Evolutionary conservation across 2,113 vertebrate genomes (phyloP), one percentile per base, ranked within the genome.

Genomic region (Tachuris rubrigastra): DNA sequence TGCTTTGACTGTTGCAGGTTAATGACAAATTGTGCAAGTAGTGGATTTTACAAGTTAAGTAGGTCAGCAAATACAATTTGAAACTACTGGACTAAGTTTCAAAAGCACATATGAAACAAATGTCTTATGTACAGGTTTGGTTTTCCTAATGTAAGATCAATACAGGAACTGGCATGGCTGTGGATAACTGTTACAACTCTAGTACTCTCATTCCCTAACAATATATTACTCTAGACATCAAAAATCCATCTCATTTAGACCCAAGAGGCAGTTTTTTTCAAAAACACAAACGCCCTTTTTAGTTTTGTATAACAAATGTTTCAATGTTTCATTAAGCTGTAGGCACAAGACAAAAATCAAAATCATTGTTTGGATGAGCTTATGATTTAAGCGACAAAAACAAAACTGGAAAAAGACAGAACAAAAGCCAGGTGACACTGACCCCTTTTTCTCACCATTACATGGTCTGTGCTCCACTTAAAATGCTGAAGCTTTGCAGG

Each of bases 111-210:
- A 67, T 4, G 35, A 30, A 59, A 89, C 3, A n/a, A n/a, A 23
- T 3, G 6, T 77, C 42, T 31, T 33, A 39, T 2, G 12, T 12
- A 67, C 0, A 0, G 13, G 12, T 58, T 53, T 71, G 15, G 1
- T 1, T 41, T 92, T 78, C 63, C 21, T 42, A 50, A 86, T 16
- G 13, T 25, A 78, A 56, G 2, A 8, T 52, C 28, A 81, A 27
- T n/a, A 33, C 17, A 86, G 76, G 65, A 94, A 56, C 8, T 15
- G 67, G 22, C 18, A 55, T 6, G 27, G 42, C 44, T 5, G 2
- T 3, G 60, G 28, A 22, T 9, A 73, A 37, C 3, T 52, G 33
- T 52, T 39, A 66, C 76, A 77, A 80, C 42, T 14, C 12, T 37
- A 69, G 24, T 35, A 69, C 6, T 52, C 13, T 68, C 62, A 72